These are phyloP conservation scores for Melanotaenia pygmaea DNA, from an alignment of 2,797 vertebrate genomes.

Conservation along the genomic window DNA sequence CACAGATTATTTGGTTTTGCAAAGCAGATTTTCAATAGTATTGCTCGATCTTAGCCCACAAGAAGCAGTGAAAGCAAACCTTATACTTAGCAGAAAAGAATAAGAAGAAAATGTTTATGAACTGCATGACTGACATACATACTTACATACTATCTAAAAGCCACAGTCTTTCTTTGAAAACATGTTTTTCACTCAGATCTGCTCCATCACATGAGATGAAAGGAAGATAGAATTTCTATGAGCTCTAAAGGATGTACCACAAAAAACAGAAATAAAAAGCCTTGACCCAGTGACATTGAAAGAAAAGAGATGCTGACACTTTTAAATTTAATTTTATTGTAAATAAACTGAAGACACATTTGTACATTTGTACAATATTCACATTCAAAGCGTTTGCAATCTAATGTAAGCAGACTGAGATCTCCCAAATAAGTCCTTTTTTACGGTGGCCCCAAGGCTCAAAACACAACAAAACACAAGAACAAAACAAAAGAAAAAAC, in stretches of 20 bases:
- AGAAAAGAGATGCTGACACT: conserved; percentile 12
- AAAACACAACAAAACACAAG: background rate
- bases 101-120: conserved; percentile 31
- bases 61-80: conserved; percentile 33
- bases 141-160: conserved; percentile 14
- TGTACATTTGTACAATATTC: conserved; percentile 54
- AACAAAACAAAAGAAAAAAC: background rate
- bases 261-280: background rate
- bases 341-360: conserved; percentile 63
- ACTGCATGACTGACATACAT: conserved; percentile 21
- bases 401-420: conserved; percentile 21
- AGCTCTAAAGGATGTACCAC: background rate
- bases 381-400: conserved; percentile 56
- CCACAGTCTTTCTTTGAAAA: conserved; percentile 15
- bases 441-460: background rate
- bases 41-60: conserved; percentile 13
- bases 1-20: conserved; percentile 15
- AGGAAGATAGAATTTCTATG: background rate
- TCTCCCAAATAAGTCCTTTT: conserved; percentile 1
- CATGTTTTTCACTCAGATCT: background rate
- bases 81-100: conserved; percentile 26
- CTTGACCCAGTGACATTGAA: background rate
- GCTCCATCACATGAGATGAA: background rate
- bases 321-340: conserved; percentile 77
- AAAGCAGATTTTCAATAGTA: conserved; percentile 34